Percentiles rank a stretch among this genome's conserved stretches.
These are phyloP conservation scores for Gavialis gangeticus DNA, from an alignment of 2,113 vertebrate species.

Conservation along the genomic window DNA sequence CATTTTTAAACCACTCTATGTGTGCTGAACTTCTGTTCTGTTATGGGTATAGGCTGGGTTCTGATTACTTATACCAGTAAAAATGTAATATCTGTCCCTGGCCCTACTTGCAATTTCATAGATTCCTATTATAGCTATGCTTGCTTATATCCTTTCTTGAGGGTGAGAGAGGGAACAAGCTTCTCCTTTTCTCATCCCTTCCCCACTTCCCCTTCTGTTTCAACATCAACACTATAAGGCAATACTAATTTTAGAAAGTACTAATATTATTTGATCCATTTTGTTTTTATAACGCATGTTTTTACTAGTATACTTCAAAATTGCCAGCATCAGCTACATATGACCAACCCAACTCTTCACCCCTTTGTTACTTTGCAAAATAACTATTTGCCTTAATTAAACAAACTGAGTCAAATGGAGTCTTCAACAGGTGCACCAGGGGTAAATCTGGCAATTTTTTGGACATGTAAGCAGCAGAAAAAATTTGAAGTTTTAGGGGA, in stretches of 20 bases:
- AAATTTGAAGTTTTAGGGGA: neutral
- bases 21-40: no score
- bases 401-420: neutral
- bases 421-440: neutral
- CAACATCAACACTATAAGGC: neutral
- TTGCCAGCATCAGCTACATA: neutral
- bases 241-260: neutral
- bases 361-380: neutral
- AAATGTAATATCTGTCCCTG: no score
- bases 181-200: neutral
- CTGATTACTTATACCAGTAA: no score
- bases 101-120: conserved; percentile 66
- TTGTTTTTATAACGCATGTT: neutral
- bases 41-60: no score
- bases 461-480: neutral
- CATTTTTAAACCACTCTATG: no score
- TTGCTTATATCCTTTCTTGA: neutral
- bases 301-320: neutral
- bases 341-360: neutral
- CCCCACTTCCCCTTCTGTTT: neutral
- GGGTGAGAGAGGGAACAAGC: neutral
- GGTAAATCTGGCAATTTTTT: neutral
- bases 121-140: conserved; percentile 49
- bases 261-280: neutral
- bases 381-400: conserved; percentile 20